A percentile compares a stretch with the other conserved stretches of the same genome.
Conservation (phyloP, 2,888 invertebrate genomes). For the Drosophila suboccidentalis region DNA sequence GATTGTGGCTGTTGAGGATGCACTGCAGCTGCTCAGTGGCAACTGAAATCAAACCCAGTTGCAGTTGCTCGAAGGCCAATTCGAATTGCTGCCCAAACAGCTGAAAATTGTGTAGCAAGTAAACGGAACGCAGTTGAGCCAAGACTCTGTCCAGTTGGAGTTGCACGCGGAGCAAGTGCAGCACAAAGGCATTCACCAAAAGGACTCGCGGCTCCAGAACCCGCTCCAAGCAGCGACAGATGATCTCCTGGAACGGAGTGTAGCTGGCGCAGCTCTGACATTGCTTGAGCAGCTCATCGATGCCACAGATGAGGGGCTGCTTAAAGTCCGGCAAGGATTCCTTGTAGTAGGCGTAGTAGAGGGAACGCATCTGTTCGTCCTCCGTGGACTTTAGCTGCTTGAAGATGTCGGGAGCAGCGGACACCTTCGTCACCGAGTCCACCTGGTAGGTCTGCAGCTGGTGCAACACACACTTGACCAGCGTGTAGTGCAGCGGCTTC, state of each 20-base stretch:
- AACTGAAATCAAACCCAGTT: not conserved
- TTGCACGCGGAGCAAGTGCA: conserved; percentile 10
- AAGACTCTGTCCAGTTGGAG: conserved; percentile 8
- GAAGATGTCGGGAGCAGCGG: conserved; percentile 28
- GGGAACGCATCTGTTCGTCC: conserved; percentile 14
- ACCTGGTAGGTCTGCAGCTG: conserved; percentile 17
- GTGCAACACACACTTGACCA: conserved; percentile 19
- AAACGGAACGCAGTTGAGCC: conserved; percentile 18
- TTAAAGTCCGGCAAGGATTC: conserved; percentile 27
- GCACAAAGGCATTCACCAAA: conserved; percentile 30
- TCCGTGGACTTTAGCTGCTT: conserved; percentile 21
- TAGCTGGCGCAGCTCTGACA: conserved; percentile 27
- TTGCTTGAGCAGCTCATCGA: conserved; percentile 32
- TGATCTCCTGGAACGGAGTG: conserved; percentile 30
- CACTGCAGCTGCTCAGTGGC: conserved; percentile 15
- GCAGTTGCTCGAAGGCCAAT: not conserved
- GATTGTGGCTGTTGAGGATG: conserved; percentile 18
- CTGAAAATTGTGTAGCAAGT: conserved; percentile 19
- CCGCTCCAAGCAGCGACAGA: conserved; percentile 21
- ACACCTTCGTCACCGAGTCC: rapidly evolving
- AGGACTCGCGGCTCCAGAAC: conserved; percentile 14
- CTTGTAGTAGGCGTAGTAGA: conserved; percentile 41
- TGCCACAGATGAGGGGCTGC: not conserved
- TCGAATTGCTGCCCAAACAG: not conserved
- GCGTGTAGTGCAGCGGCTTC: conserved; percentile 13